Percentiles rank a stretch among this genome's conserved stretches.
These are phyloP conservation scores for Callyntrura sp. DNA, from an alignment of 2,888 invertebrate genomes.

Conservation along the genomic window DNA sequence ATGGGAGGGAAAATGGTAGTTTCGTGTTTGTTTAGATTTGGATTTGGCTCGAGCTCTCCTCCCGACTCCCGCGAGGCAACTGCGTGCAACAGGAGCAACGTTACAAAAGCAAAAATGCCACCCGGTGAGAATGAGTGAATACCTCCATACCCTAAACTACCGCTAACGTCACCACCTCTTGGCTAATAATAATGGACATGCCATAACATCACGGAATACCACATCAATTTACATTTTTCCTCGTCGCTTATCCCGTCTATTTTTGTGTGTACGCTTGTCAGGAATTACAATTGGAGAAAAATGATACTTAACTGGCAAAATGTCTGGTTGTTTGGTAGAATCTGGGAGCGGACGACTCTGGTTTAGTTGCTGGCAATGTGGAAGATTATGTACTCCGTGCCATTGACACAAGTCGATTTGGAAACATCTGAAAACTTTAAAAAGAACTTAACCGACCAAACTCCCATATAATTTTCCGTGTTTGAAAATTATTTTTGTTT, in stretches of 20 bases:
- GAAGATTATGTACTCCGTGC: no score
- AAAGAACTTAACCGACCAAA: background rate
- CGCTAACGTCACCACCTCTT: background rate
- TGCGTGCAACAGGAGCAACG: background rate
- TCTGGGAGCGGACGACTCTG: no score
- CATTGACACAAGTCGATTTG: no score
- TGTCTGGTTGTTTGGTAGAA: slow-evolving; percentile 32
- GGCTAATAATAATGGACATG: slow-evolving; percentile 23
- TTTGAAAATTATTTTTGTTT: slow-evolving; percentile 5
- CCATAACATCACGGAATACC: background rate
- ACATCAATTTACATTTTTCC: slow-evolving; percentile 45
- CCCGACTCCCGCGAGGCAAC: background rate
- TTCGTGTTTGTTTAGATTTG: slow-evolving; percentile 68
- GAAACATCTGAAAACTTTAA: no score
- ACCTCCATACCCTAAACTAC: background rate
- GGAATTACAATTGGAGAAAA: slow-evolving; percentile 59
- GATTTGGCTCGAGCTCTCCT: background rate
- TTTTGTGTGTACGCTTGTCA: slow-evolving; percentile 38
- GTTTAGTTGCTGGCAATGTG: no score
- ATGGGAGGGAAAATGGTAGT: slow-evolving; percentile 57
- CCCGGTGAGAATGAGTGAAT: slow-evolving; percentile 19
- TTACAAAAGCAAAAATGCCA: background rate
- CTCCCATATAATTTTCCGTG: background rate
- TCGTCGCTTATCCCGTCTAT: background rate
- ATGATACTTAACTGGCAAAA: slow-evolving; percentile 53